phyloP scores from a whole-genome alignment of 92 coral and sea anemone genomes.

The Hydrozoanthus gracilis region DNA sequence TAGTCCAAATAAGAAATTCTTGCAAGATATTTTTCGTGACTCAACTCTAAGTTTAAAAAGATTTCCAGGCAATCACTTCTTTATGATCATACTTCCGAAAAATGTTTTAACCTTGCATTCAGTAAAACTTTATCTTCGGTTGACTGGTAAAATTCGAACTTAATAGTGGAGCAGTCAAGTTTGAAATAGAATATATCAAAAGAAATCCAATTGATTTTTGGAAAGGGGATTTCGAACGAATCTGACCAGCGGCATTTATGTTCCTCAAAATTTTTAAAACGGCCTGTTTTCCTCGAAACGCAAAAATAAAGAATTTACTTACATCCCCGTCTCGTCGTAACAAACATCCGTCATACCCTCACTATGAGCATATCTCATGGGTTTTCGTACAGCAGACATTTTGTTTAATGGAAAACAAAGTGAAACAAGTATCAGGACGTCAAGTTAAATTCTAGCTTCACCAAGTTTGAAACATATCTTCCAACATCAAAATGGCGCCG shows the following conservation, averaged over 20 bases:
- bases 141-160: not conserved
- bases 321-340: conserved; percentile 88
- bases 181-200: too few relatives aligned
- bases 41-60: too few relatives aligned
- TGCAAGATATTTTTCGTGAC: too few relatives aligned
- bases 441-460: not conserved
- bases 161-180: too few relatives aligned
- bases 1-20: too few relatives aligned
- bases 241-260: too few relatives aligned
- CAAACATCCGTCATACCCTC: conserved; percentile 98
- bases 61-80: not conserved
- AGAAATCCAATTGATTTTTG: too few relatives aligned
- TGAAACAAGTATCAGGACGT: not conserved
- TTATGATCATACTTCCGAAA: not conserved
- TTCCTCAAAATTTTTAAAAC: too few relatives aligned
- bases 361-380: conserved; percentile 95
- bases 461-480: not conserved
- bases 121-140: not conserved
- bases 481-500: conserved; percentile 23
- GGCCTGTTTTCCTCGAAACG: too few relatives aligned
- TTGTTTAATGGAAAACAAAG: not conserved
- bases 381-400: conserved; percentile 91
- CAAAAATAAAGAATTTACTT: conserved; percentile 37
- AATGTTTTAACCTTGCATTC: not conserved
- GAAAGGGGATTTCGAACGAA: too few relatives aligned